Evolutionary conservation across 2,888 invertebrate genomes (phyloP).

Genomic region (Acholoe squamosa): DNA sequence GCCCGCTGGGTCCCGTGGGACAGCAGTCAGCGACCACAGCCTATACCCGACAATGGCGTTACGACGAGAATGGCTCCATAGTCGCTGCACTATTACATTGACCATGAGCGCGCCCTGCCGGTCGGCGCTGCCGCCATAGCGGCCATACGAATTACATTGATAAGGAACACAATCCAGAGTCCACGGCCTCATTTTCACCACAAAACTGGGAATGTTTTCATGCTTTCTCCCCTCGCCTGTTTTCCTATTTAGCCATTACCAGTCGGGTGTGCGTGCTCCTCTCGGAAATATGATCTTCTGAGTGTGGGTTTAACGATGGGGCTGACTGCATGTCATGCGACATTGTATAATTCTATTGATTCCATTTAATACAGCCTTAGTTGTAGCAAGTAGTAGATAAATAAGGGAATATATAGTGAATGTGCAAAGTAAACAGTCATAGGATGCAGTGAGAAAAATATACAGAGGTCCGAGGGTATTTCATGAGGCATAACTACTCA

Average conservation of each 20-base stretch:
- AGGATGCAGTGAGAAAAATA: too few relatives aligned
- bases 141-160: conserved; percentile 35
- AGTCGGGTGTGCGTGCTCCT: conserved; percentile 5
- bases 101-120: conserved; percentile 28
- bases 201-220: conserved; percentile 47
- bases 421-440: too few relatives aligned
- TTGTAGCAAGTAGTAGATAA: too few relatives aligned
- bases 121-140: background rate
- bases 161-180: conserved; percentile 53
- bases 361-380: background rate
- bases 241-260: conserved; percentile 34
- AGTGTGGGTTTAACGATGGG: background rate
- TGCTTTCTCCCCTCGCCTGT: background rate
- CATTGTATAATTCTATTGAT: background rate
- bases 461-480: too few relatives aligned
- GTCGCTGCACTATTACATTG: conserved; percentile 38
- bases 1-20: conserved; percentile 41
- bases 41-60: conserved; percentile 44
- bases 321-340: background rate
- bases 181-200: conserved; percentile 4
- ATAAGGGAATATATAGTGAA: too few relatives aligned
- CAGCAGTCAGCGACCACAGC: background rate
- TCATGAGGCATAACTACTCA: too few relatives aligned
- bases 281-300: background rate
- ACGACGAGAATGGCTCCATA: conserved; percentile 1